Evolutionary conservation across 2,888 invertebrate species (phyloP), one percentile per base, ranked within the genome.

Genomic region (Acheta domesticus): DNA sequence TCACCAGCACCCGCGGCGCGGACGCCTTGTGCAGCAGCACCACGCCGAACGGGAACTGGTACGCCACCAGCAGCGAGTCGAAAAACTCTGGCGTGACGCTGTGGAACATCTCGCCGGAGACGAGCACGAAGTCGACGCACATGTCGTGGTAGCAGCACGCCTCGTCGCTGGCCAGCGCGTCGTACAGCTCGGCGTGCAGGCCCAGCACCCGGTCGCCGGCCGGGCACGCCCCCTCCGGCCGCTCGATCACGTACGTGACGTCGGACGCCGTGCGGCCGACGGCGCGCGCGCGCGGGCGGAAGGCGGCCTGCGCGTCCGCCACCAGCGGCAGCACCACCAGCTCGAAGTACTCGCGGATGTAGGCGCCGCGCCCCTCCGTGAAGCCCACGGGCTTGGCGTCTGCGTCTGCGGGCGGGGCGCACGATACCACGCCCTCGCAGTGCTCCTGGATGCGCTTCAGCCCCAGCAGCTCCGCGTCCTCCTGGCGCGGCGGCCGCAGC

Each of bases 291-390:
- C 16, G 16, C 0, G 62, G 62, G 0, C n/a, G 14, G n/a, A 62
- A 62, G n/a, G 14, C n/a, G 4, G 62, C n/a, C 4, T 12, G 14
- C 14, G 62, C 62, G n/a, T 0, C 8, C 16, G 62, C 62, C 12
- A 62, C 4, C 5, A 62, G n/a, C 16, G 62, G 62, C 14, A n/a
- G 11, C 16, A 62, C n/a, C n/a, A n/a, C 62, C n/a, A n/a, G 16
- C 62, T 62, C 62, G 62, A 62, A 62, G n/a, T 62, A 62, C 62
- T 62, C 62, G 16, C 62, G 62, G 62, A 62, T 62, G 62, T 62
- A 62, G 12, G 62, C n/a, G 16, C 62, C 62, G 3, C n/a, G 62
- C 16, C 62, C 62, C 16, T 62, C 62, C 16, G n/a, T 62, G 62
- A 19, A 62, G 62, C 62, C 16, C 14, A 19, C 14, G 14, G 14